Conservation (phyloP, 2,888 invertebrate genomes). For the Oasisia sp. region DNA sequence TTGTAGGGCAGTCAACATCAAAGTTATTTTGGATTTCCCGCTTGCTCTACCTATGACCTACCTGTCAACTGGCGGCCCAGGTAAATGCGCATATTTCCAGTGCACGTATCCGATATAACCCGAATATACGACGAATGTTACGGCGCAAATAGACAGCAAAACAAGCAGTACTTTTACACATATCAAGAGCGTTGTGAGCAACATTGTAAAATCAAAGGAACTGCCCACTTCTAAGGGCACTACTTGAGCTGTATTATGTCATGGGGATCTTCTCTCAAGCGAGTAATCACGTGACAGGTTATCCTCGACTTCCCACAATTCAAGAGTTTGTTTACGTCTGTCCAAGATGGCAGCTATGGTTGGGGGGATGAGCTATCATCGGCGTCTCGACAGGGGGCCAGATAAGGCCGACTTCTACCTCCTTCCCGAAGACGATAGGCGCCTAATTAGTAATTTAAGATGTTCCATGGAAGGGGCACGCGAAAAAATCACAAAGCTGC, state of each 20-base stretch:
- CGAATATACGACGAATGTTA: not conserved
- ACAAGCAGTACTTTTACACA: not conserved
- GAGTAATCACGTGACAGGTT: not conserved
- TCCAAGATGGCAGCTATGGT: slow-evolving; percentile 13
- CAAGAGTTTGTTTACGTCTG: not conserved
- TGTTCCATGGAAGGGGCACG: not conserved
- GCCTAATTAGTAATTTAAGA: not conserved
- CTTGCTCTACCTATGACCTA: not conserved
- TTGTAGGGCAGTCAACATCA: not conserved
- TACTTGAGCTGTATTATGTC: not conserved
- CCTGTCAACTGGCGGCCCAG: not conserved
- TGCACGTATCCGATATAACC: slow-evolving; percentile 9
- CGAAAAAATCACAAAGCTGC: slow-evolving; percentile 17
- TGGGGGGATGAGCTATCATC: not conserved
- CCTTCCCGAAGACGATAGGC: slow-evolving; percentile 7
- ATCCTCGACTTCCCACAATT: not conserved
- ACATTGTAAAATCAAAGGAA: not conserved
- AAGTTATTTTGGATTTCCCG: not conserved
- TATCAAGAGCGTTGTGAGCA: not conserved
- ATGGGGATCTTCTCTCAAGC: not conserved
- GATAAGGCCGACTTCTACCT: slow-evolving; percentile 8
- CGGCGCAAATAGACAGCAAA: not conserved
- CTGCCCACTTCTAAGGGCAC: not conserved
- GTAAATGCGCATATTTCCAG: slow-evolving; percentile 8
- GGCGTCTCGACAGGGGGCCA: not conserved